phyloP scores from a whole-genome alignment of 2,888 invertebrate species.

The Tipula lateralis region DNA sequence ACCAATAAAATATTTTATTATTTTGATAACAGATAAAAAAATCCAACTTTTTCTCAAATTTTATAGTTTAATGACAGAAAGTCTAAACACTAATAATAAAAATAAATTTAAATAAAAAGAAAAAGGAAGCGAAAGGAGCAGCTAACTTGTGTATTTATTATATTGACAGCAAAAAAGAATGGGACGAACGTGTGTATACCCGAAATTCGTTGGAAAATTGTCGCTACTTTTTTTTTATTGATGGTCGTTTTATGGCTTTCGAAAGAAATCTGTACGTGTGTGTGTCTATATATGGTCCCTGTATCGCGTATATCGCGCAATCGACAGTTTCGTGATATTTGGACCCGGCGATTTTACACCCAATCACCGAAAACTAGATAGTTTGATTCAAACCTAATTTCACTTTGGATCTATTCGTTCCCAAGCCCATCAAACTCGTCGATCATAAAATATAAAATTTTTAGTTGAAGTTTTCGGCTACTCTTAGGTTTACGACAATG shows the following conservation, averaged over 20 bases:
- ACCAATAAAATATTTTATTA: conserved; percentile 6
- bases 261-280: too few species aligned
- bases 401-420: neutral
- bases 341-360: neutral
- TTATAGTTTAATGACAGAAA: neutral
- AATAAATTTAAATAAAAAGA: neutral
- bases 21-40: neutral
- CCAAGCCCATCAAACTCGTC: neutral
- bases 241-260: neutral
- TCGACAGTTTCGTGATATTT: too few species aligned
- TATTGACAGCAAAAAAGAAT: neutral
- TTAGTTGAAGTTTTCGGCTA: neutral
- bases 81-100: neutral
- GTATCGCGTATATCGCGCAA: too few species aligned
- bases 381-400: neutral
- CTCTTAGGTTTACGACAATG: neutral
- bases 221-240: conserved; percentile 15
- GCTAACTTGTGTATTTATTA: neutral
- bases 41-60: neutral
- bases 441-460: neutral
- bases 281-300: too few species aligned
- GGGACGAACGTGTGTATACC: neutral
- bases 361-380: neutral
- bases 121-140: conserved; percentile 4
- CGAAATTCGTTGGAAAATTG: conserved; percentile 13